Evolutionary conservation across 2,113 vertebrate species (phyloP).

Genomic region (Ceyx cyanopectus): DNA sequence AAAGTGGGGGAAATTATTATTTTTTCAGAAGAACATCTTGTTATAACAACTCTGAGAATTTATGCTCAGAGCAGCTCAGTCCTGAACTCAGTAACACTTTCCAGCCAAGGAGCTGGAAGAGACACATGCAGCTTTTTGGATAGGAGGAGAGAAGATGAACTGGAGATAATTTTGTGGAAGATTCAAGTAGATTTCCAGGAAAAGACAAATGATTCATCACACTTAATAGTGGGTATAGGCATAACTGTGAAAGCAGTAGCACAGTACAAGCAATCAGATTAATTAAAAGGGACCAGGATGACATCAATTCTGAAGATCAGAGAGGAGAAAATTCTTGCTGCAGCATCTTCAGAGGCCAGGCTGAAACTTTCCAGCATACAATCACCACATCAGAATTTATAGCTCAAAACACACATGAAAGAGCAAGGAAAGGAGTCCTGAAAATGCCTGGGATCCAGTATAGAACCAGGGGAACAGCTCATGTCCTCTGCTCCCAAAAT

Average conservation of each 20-base stretch:
- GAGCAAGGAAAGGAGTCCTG: background rate
- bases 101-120: background rate
- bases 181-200: conserved; percentile 41
- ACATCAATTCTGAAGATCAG: background rate
- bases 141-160: conserved; percentile 10
- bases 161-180: conserved; percentile 11
- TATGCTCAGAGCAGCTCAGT: background rate
- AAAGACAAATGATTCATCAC: conserved; percentile 44
- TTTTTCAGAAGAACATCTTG: conserved; percentile 31
- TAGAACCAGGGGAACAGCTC: background rate
- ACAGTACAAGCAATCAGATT: background rate
- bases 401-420: background rate
- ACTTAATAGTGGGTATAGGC: background rate
- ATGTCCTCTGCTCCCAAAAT: background rate
- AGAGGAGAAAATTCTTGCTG: background rate
- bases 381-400: background rate
- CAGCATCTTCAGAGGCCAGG: background rate
- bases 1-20: background rate
- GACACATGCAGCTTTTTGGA: background rate
- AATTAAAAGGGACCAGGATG: conserved; percentile 12
- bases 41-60: conserved; percentile 21
- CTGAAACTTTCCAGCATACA: background rate
- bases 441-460: background rate
- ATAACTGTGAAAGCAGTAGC: background rate
- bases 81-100: background rate